Evolutionary conservation across 23 tunicate species (phyloP), one percentile per base, ranked within the genome.

Genomic region (Diplosoma virens): DNA sequence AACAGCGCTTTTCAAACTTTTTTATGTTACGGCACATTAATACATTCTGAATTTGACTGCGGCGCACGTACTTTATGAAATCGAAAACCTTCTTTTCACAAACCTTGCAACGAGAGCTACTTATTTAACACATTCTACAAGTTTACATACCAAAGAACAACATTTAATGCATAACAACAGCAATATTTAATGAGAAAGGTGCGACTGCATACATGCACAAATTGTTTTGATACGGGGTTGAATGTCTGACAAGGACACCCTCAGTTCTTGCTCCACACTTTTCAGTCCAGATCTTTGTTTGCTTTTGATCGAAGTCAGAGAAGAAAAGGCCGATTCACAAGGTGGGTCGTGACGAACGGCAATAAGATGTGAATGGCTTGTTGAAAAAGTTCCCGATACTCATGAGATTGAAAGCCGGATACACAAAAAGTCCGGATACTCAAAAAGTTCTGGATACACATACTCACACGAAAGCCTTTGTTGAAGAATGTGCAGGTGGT

Each of bases 251-350:
- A 68, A 68, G 23, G 54, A 68, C 53, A 68, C 75, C 29, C 55
- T 68, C 5, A 68, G 75, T 36, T 68, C 53, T 6, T 68, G 53
- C 28, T 68, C 75, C 26, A 68, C 75, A 16, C 28, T 41, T 36
- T 68, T 22, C 75, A 34, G 75, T n/a, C 55, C 29, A 16, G 75
- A 68, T 35, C 75, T 41, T 18, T 68, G 55, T 36, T 68, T 68
- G 75, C 25, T 68, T 41, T 68, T 68, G 25, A 68, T 68, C 53
- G 9, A 41, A 17, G 75, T 36, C 9, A 34, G 55, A 68, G 53
- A 33, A 5, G 28, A 68, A 68, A 68, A 68, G 9, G 75, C 75
- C 26, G 75, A 68, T 41, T 68, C 53, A 68, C 75, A 68, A 33
- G 75, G 75, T 68, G 37, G 2, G 75, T 68, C 28, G 75, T 68